Evolutionary conservation across 2,113 vertebrate species (phyloP).

Genomic region (Plecotus auritus): DNA sequence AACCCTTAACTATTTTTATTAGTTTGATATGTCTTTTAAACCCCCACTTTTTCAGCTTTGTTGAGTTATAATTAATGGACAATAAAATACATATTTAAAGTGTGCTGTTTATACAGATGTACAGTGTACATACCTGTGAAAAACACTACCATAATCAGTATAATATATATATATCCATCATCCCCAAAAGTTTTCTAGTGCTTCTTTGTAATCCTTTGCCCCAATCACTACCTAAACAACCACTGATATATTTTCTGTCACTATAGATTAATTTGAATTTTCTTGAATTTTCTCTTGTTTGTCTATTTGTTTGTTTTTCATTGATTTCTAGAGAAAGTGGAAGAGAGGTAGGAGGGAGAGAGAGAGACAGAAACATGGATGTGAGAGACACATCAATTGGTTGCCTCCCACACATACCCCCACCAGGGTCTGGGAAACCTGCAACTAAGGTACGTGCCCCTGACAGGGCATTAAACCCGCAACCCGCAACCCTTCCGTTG

Average conservation of each 20-base stretch:
- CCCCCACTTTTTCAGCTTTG: neutral
- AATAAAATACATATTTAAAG: constrained; percentile 21
- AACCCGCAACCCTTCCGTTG: no score
- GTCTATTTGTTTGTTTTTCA: no score
- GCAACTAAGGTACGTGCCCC: no score
- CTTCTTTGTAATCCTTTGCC: neutral
- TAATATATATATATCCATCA: neutral
- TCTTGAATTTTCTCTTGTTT: neutral
- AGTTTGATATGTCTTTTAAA: neutral
- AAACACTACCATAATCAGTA: neutral
- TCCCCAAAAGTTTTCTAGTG: neutral
- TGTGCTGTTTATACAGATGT: neutral
- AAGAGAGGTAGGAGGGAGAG: no score
- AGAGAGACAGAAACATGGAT: no score
- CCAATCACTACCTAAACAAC: neutral
- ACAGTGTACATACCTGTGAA: neutral
- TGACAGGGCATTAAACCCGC: no score
- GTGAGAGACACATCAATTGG: no score
- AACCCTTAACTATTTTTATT: neutral
- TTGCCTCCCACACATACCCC: no score
- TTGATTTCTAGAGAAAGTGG: no score
- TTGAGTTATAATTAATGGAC: neutral
- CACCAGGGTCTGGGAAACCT: no score
- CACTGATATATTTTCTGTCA: constrained; percentile 5
- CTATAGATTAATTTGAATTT: neutral